Conservation (phyloP, 2,888 invertebrate species). For the Euproctis similis region DNA sequence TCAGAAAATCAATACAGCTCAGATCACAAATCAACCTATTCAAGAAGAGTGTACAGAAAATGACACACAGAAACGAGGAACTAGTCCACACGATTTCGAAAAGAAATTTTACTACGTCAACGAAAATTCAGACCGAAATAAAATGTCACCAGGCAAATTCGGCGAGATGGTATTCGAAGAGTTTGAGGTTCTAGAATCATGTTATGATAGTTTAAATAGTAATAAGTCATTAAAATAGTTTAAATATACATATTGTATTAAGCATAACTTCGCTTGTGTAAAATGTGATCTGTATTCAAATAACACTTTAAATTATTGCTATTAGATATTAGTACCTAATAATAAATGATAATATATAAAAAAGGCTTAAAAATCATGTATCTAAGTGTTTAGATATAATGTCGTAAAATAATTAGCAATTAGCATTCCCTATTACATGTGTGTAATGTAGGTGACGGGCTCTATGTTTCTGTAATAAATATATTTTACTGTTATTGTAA, state of each 20-base stretch:
- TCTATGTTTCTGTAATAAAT: slow-evolving; percentile 57
- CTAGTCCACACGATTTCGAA: slow-evolving; percentile 57
- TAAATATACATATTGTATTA: slow-evolving; percentile 30
- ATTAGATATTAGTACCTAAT: slow-evolving; percentile 41
- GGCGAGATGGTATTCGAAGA: slow-evolving; percentile 92
- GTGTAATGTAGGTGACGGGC: slow-evolving; percentile 66
- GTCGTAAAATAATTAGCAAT: slow-evolving; percentile 28
- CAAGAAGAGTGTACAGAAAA: slow-evolving; percentile 16
- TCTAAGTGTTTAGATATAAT: slow-evolving; percentile 30
- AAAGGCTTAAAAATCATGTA: slow-evolving; percentile 40
- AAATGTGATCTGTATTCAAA: slow-evolving; percentile 68
- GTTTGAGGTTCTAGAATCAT: slow-evolving; percentile 81
- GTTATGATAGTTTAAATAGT: slow-evolving; percentile 77
- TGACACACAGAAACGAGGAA: slow-evolving; percentile 36
- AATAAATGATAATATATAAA: slow-evolving; percentile 48
- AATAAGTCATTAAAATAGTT: slow-evolving; percentile 65
- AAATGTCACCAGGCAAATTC: slow-evolving; percentile 76
- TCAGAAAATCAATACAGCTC: slow-evolving; percentile 19
- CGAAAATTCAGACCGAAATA: slow-evolving; percentile 74
- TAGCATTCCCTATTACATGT: slow-evolving; percentile 39
- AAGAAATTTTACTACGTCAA: slow-evolving; percentile 79
- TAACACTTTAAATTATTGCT: slow-evolving; percentile 68
- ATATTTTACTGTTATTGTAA: slow-evolving; percentile 36
- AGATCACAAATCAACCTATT: slow-evolving; percentile 2
- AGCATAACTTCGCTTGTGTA: slow-evolving; percentile 48